Base-by-base conservation (phyloP, 2,797 vertebrate species). In the Pangasius krempfi region DNA sequence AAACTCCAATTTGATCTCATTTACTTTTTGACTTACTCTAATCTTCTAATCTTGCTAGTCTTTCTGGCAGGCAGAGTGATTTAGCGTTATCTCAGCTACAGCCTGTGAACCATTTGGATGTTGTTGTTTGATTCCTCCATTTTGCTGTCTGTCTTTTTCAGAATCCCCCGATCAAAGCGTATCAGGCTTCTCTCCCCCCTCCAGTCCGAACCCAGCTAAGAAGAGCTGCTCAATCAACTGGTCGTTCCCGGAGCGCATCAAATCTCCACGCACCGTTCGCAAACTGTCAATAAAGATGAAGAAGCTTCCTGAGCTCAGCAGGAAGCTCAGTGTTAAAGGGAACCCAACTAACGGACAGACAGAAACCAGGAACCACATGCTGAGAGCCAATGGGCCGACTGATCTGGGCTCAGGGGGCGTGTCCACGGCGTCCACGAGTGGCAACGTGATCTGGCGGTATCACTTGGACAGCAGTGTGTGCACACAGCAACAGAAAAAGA, bases 241-340 rank as follows among this genome's bases (percentile, higher is more conserved):
- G 99, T 97, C 98, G 90, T 98, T 99, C 84, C 98, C 98, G 0
- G 99, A 99, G 92, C 99, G 97, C 96, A 99, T 99, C 92, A 99
- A 99, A 94, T 99, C 99, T 89, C 99, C 99, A 1, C 96, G 97
- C 91, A 99, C 98, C 0, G 98, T 99, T 86, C 96, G 99, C 90
- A 99, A 99, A 92, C 97, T 99, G 92, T 99, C 98, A 70, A 99
- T 99, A 97, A 99, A 97, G 94, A 99, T 99, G 98, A 99, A 98
- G 94, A 99, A 97, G 91, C 96, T 99, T 79, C 98, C 98, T 4
- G 98, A 99, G 91, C 97, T 99, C 14, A 99, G 99, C 91, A 96
- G 98, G 62, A 99, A 99, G 90, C 95, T 98, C 91, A 98, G 97
- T 0, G 95, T 98, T 78, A 98, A 97, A 94, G 98, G 98, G 92